These are phyloP conservation scores for Setophaga petechia DNA, from an alignment of 2,113 vertebrate genomes.

Conservation along the genomic window DNA sequence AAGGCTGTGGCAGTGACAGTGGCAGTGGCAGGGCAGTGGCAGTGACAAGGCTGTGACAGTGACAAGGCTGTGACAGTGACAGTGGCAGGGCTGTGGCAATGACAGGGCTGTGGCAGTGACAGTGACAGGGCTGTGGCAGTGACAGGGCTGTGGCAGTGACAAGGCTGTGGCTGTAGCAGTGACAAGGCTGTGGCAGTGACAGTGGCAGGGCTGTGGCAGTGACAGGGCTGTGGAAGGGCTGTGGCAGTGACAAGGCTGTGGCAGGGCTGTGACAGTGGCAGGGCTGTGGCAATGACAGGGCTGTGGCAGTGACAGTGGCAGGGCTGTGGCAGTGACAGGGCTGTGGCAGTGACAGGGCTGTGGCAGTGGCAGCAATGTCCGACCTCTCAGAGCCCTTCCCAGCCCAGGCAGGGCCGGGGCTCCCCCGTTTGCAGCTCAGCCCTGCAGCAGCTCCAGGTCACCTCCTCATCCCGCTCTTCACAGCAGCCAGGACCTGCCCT, in stretches of 20 bases:
- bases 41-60: no score
- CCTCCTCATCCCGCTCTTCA: accelerated
- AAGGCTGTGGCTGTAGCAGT: neutral
- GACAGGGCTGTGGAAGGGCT: neutral
- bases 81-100: no score
- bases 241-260: neutral
- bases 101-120: neutral
- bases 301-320: neutral
- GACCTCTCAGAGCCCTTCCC: neutral
- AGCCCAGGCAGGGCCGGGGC: neutral
- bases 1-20: no score
- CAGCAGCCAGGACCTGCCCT: neutral
- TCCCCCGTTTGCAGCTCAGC: neutral
- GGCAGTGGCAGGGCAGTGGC: no score
- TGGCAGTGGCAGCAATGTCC: neutral
- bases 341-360: neutral
- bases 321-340: no score
- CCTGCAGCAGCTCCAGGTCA: neutral
- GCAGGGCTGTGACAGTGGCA: neutral
- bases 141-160: neutral
- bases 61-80: no score
- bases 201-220: no score
- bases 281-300: neutral
- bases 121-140: neutral
- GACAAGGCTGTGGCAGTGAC: neutral